Evolutionary conservation across 2,797 vertebrate species (phyloP).

Genomic region (Melanotaenia boesemani): DNA sequence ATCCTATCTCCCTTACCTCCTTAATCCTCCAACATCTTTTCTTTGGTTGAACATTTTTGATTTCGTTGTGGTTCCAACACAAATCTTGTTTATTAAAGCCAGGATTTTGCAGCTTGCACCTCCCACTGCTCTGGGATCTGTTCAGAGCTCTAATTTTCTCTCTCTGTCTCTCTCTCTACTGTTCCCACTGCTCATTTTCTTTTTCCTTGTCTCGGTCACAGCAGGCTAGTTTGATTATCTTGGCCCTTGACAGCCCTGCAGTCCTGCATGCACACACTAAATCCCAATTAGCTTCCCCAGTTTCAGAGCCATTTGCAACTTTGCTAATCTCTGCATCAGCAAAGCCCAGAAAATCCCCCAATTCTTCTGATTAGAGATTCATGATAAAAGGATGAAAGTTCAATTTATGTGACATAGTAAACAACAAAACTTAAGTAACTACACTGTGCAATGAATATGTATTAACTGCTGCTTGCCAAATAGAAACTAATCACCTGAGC

Average conservation of each 20-base stretch:
- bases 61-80: conserved; percentile 2
- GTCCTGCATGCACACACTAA: conserved; percentile 43
- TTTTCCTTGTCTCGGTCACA: conserved; percentile 50
- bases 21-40: neutral
- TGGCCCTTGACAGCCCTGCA: conserved; percentile 46
- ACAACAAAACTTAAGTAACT: conserved; percentile 32
- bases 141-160: conserved; percentile 6
- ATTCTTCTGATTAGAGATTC: conserved; percentile 47
- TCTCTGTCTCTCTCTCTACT: neutral
- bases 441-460: conserved; percentile 52
- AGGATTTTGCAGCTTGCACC: neutral
- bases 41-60: neutral
- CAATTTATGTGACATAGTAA: conserved; percentile 31
- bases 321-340: conserved; percentile 63
- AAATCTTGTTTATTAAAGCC: conserved; percentile 9
- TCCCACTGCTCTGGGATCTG: conserved; percentile 21
- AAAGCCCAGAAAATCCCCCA: conserved; percentile 23
- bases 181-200: conserved; percentile 27
- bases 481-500: conserved; percentile 38
- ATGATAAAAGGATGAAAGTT: conserved; percentile 58
- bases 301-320: conserved; percentile 54
- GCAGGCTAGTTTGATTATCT: conserved; percentile 62
- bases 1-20: neutral
- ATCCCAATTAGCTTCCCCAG: conserved; percentile 61
- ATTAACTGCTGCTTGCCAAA: conserved; percentile 50